Conservation (phyloP, 1,140 invertebrate species). For the Pinna nobilis region DNA sequence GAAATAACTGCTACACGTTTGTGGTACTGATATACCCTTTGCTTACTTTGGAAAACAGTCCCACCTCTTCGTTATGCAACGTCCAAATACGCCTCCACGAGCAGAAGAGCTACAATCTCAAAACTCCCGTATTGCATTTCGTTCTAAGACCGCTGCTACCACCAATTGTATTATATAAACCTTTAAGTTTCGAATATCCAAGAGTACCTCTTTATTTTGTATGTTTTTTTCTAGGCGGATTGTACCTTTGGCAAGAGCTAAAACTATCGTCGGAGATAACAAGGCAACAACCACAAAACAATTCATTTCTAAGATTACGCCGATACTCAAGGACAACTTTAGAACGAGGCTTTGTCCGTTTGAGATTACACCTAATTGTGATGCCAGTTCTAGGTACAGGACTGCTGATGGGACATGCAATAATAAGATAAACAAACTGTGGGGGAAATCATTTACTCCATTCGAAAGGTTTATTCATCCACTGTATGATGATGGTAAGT, state of each 20-base stretch:
- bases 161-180: too few relatives aligned
- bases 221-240: neutral
- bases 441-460: conserved; percentile 86
- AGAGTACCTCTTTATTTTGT: neutral
- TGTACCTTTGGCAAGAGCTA: neutral
- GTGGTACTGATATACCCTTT: too few relatives aligned
- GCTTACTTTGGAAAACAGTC: too few relatives aligned
- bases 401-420: conserved; percentile 89
- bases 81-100: too few relatives aligned
- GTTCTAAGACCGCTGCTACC: too few relatives aligned
- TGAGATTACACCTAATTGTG: neutral
- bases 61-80: too few relatives aligned
- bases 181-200: too few relatives aligned
- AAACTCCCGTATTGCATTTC: too few relatives aligned
- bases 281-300: neutral
- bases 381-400: conserved; percentile 65
- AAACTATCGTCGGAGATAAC: neutral
- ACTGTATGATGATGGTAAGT: conserved; percentile 87
- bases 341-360: conserved; percentile 4
- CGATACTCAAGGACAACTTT: too few relatives aligned
- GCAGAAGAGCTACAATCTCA: too few relatives aligned
- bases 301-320: too few relatives aligned
- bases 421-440: conserved; percentile 87
- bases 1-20: too few relatives aligned
- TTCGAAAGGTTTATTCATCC: conserved; percentile 86